Evolutionary conservation across 2,797 vertebrate species (phyloP), one percentile per base, ranked within the genome.

Genomic region (Micropoecilia bifurca): DNA sequence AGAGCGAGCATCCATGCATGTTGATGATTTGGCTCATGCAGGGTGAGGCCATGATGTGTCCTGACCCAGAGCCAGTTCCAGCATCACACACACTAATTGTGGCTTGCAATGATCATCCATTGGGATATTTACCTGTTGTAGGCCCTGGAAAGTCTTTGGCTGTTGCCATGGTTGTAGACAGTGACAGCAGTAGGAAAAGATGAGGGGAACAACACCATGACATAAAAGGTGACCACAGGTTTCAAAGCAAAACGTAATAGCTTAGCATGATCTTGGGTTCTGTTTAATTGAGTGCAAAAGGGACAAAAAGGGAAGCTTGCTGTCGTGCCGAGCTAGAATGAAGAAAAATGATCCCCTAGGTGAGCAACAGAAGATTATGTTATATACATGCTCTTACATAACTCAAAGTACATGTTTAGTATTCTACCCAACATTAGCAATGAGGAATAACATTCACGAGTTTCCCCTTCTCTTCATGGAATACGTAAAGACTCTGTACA

Each of bases 121-220:
- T 84, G 84, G 82, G 80, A 94, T 96, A 95, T 95, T 96, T 96
- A 96, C 96, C 96, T 96, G 95, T 91, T 68, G 95, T 95, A 79
- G 95, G 92, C 91, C 94, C 94, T 94, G 95, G 95, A 88, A 95
- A 95, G 94, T 96, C 94, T 95, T 95, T 96, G 91, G 94, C 95
- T 95, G 95, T 96, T 95, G 94, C 94, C 96, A 95, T 95, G 95
- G 96, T 96, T 93, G 96, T 93, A 94, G 94, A 95, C 94, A 95
- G 92, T 94, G 92, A 94, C 88, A 93, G 94, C 92, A 93, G 91
- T 85, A 89, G 92, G 86, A 91, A 87, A 91, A 95, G 93, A 95
- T 79, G 93, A 89, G 90, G 93, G 94, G 93, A 93, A 95, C 90
- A 94, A 93, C 91, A 94, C 87, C 89, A 80, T 87, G 90, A 92